A percentile compares a stretch with the other conserved stretches of the same genome.
phyloP scores from a whole-genome alignment of 2,113 vertebrate species.

The Ptyas mucosa region DNA sequence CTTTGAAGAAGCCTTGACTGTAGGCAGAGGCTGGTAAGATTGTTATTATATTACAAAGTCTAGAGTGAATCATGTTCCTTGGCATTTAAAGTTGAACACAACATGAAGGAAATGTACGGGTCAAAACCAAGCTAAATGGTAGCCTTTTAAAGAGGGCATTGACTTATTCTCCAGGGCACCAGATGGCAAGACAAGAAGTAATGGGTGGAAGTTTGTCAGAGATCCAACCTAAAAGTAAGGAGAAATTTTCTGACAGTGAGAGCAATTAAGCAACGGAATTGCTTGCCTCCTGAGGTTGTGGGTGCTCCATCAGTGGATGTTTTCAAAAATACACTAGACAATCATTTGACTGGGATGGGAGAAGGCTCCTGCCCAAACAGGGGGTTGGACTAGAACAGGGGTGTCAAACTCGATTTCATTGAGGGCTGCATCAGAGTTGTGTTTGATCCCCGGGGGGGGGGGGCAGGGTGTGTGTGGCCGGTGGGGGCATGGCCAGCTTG shows the following conservation, averaged over 20 bases:
- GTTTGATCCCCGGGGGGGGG: no score
- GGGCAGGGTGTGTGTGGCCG: no score
- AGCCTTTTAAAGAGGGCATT: neutral
- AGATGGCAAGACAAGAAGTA: neutral
- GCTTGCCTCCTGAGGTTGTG: neutral
- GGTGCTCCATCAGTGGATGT: neutral
- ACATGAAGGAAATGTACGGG: neutral
- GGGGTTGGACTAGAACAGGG: neutral
- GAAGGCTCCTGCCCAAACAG: neutral
- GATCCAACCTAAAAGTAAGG: neutral
- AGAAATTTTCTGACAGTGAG: neutral
- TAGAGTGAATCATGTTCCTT: neutral
- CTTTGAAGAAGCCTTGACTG: neutral
- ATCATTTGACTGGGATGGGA: neutral
- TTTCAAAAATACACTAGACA: neutral
- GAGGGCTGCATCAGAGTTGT: no score
- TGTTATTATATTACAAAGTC: neutral
- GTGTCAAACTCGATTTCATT: no score
- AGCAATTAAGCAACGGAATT: neutral
- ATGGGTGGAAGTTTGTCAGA: neutral
- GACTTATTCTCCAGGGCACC: neutral
- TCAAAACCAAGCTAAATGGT: neutral
- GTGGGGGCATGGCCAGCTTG: no score
- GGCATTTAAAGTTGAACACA: neutral
- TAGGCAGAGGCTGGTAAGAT: neutral